Base-by-base conservation (phyloP, 2,113 vertebrate species). In the Phalacrocorax carbo region DNA sequence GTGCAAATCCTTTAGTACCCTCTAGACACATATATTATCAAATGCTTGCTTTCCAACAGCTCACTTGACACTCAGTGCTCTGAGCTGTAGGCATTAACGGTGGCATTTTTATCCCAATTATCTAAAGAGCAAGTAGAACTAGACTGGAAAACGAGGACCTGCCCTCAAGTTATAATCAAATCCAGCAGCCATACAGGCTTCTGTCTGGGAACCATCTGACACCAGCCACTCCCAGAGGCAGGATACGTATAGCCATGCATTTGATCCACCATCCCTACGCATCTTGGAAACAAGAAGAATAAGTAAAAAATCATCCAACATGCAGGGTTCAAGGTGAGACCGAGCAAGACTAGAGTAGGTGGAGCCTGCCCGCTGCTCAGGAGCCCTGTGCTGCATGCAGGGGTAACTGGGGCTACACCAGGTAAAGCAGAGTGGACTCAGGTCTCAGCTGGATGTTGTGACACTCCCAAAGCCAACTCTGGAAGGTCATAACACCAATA, bases 331-430 rank as follows among this genome's bases (percentile, higher is more conserved):
- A 3, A 29, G 51, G 42, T 13, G 52, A 38, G 32, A 70, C 61
- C 25, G 29, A 55, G 40, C 5, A 0, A 66, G 62, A 55, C 19
- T 29, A 23, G 4, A 7, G 51, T 26, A 54, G 20, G 16, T 3
- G 6, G 65, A 82, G 15, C 18, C 38, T 17, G 34, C 21, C 42
- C 40, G 46, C 19, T 48, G 40, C 60, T 51, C 26, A 6, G 27
- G 78, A 62, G 27, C 49, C 34, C 51, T 4, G 5, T 21, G 57
- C 62, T 51, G 27, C 27, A 19, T 1, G 18, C 42, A 32, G 71
- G 58, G 68, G 3, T 11, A 51, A 13, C 0, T 0, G 5, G 32
- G 30, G 27, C 29, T 32, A 60, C 36, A 25, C 6, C 38, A 34
- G 44, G 21, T 27, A 44, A 40, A 73, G 5, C 10, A 25, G 58